These are phyloP conservation scores for Cryptoprocta ferox DNA, from an alignment of 2,797 vertebrate genomes.

Conservation along the genomic window DNA sequence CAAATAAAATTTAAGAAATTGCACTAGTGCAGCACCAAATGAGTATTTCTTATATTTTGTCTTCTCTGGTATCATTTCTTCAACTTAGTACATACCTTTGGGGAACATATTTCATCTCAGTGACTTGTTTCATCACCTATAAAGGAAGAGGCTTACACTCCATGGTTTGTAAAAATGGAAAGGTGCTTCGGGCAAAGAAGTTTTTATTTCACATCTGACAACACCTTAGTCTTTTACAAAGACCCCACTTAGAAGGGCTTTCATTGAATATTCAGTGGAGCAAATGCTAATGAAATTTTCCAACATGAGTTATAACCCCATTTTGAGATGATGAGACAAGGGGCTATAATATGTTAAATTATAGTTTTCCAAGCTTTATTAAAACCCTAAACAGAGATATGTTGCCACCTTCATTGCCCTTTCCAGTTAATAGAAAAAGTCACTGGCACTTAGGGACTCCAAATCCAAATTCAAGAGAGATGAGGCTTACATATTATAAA, in stretches of 20 bases:
- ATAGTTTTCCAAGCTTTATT: slow-evolving; percentile 52
- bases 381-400: slow-evolving; percentile 10
- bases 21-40: not conserved
- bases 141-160: not conserved
- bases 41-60: not conserved
- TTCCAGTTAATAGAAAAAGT: slow-evolving; percentile 20
- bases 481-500: not conserved
- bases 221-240: not conserved
- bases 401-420: not conserved
- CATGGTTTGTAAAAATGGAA: not conserved
- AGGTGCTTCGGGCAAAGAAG: not conserved
- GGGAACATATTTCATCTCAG: not conserved
- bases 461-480: not conserved
- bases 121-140: not conserved
- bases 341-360: not conserved
- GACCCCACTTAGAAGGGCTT: not conserved
- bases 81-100: not conserved
- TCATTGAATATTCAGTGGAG: not conserved
- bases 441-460: not conserved
- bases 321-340: slow-evolving; percentile 31
- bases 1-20: slow-evolving; percentile 8
- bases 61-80: not conserved
- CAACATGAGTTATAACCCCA: not conserved
- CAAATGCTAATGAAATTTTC: slow-evolving; percentile 13
- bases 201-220: not conserved